These are phyloP conservation scores for Schizaphis graminum DNA, from an alignment of 2,888 invertebrate species.

Conservation along the genomic window DNA sequence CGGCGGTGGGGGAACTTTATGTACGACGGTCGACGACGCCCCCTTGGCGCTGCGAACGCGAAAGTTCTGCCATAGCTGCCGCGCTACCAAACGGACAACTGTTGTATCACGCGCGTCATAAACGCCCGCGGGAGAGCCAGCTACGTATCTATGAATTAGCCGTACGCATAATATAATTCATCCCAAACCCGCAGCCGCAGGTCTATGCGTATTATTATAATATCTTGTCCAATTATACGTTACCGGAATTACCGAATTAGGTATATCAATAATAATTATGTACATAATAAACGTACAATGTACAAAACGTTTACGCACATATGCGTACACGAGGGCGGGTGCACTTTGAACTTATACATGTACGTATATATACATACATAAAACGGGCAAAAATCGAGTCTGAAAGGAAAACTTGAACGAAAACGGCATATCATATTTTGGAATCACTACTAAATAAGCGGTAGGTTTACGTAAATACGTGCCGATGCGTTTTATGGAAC, in stretches of 20 bases:
- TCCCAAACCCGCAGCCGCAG: not conserved
- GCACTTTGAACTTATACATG: not conserved
- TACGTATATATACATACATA: not conserved
- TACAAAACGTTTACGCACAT: not conserved
- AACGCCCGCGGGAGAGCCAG: constrained; percentile 32
- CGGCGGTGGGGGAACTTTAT: constrained; percentile 46
- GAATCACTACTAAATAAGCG: not conserved
- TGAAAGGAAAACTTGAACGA: not conserved
- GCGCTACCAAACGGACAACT: constrained; percentile 54
- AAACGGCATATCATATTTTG: not conserved
- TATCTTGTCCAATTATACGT: not conserved
- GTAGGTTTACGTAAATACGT: not conserved
- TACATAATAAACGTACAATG: not conserved
- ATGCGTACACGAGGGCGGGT: not conserved
- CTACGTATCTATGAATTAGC: not conserved
- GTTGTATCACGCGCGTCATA: not conserved
- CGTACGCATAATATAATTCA: not conserved
- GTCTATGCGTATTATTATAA: not conserved
- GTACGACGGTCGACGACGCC: constrained; percentile 54
- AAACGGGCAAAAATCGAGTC: not conserved
- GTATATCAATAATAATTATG: not conserved
- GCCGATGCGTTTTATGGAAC: not conserved
- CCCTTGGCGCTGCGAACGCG: constrained; percentile 4
- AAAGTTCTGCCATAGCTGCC: constrained; percentile 37
- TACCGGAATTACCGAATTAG: not conserved